Conservation (phyloP, 2,888 invertebrate species). For the Gonocerus acuteangulatus region DNA sequence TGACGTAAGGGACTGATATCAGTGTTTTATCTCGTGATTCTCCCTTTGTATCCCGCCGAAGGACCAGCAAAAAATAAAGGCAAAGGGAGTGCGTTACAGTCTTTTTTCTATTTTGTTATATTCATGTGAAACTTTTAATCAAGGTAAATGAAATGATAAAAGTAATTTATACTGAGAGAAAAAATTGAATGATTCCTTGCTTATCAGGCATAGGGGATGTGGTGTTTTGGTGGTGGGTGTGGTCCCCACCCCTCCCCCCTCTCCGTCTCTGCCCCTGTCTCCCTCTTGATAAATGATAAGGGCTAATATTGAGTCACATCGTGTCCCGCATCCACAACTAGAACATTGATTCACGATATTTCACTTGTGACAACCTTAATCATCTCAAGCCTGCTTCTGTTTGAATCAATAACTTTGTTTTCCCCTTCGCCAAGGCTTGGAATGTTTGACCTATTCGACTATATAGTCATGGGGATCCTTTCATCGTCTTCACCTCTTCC, state of each 20-base stretch:
- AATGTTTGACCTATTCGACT: too few species aligned
- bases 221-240: neutral
- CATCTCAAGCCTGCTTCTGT: constrained; percentile 11
- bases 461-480: too few species aligned
- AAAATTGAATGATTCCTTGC: neutral
- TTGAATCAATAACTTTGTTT: constrained; percentile 16
- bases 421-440: neutral
- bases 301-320: constrained; percentile 19
- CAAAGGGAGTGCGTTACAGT: neutral
- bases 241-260: constrained; percentile 20
- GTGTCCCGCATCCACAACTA: constrained; percentile 24
- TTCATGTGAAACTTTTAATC: neutral
- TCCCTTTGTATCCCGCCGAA: neutral
- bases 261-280: constrained; percentile 3
- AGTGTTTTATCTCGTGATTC: neutral
- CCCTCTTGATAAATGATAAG: constrained; percentile 20
- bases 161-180: constrained; percentile 1
- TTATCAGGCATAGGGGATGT: neutral
- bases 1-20: neutral
- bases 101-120: neutral
- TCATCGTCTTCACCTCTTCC: too few species aligned
- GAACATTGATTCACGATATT: constrained; percentile 22
- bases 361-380: constrained; percentile 20
- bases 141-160: constrained; percentile 1
- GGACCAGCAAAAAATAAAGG: neutral